Percentiles rank a stretch among this genome's conserved stretches.
Conservation (phyloP, 2,888 invertebrate species). For the Conus canariensis region DNA sequence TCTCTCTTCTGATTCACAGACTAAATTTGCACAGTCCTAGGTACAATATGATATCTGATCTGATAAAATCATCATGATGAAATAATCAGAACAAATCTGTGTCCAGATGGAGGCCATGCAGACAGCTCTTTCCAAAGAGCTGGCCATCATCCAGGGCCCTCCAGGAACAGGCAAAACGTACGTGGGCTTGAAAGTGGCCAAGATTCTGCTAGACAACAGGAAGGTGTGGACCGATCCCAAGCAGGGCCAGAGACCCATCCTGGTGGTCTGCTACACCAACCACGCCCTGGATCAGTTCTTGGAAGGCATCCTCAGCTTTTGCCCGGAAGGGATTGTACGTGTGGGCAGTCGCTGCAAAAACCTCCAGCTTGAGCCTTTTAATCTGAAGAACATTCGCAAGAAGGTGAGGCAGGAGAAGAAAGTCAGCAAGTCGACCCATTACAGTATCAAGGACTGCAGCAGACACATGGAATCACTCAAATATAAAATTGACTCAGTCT, state of each 20-base stretch:
- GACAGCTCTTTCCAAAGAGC: constrained; percentile 71
- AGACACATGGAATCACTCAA: constrained; percentile 44
- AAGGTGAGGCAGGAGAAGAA: constrained; percentile 45
- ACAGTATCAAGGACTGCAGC: constrained; percentile 56
- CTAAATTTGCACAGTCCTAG: too few relatives aligned
- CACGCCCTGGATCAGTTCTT: constrained; percentile 70
- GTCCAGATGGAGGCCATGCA: constrained; percentile 72
- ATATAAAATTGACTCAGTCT: constrained; percentile 51
- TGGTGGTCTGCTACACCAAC: constrained; percentile 78
- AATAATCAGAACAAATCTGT: neutral
- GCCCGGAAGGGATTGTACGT: constrained; percentile 65
- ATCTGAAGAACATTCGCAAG: constrained; percentile 50
- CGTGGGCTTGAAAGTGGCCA: constrained; percentile 87
- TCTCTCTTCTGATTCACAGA: too few relatives aligned
- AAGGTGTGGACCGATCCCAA: constrained; percentile 73
- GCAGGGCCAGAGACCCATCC: constrained; percentile 62
- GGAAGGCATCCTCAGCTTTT: constrained; percentile 61
- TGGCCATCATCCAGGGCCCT: constrained; percentile 82
- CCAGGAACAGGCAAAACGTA: constrained; percentile 94
- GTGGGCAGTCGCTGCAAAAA: constrained; percentile 72
- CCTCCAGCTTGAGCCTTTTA: constrained; percentile 60
- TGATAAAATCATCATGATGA: too few relatives aligned
- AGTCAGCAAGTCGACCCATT: constrained; percentile 48
- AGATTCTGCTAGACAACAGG: constrained; percentile 83
- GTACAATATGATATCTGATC: too few relatives aligned